Evolutionary conservation across 2,797 vertebrate species (phyloP), one percentile per base, ranked within the genome.

Genomic region (Cephalopachus bancanus): DNA sequence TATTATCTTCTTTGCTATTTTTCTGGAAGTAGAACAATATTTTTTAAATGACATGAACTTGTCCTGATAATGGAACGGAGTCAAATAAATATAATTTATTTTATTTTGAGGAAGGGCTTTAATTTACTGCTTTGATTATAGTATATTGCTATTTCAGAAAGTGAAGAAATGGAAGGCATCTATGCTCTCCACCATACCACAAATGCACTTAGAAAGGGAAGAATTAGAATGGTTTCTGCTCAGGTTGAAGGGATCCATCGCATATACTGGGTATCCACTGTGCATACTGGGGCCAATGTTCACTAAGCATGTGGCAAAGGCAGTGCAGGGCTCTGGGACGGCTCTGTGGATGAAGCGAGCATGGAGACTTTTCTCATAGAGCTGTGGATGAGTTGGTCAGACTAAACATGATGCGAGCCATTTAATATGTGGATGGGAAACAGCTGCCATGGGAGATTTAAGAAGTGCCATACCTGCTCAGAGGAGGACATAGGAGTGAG

Each of bases 11-110:
- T 60, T 93, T 90, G n/a, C 15, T 72, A 33, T 78, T 92, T 89
- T 91, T 80, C n/a, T 96, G 81, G 20, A 94, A 15, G 10, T 86
- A 69, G 95, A 96, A 91, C 44, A 44, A 44, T 44, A 44, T 44
- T 44, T 44, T 44, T 44, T 44, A 83, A 96, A 10, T 49, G n/a
- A 83, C 51, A 17, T 55, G 74, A 75, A 33, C 64, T 85, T 83
- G 3, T 33, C 37, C 22, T 91, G n/a, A 20, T 83, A 60, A 75
- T 37, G 33, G 15, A 71, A 62, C 16, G 89, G 44, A 62, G 87
- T 83, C 9, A 91, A 65, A 64, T 65, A 89, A 80, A 57, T 86
- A 72, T 67, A 83, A 83, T 81, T 90, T 62, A 19, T 74, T 91
- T n/a, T 28, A 59, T 81, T 89, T 76, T 24, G 88, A 75, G 59